phyloP scores from a whole-genome alignment of 2,797 vertebrate genomes.

The Sebastes baramenuke region DNA sequence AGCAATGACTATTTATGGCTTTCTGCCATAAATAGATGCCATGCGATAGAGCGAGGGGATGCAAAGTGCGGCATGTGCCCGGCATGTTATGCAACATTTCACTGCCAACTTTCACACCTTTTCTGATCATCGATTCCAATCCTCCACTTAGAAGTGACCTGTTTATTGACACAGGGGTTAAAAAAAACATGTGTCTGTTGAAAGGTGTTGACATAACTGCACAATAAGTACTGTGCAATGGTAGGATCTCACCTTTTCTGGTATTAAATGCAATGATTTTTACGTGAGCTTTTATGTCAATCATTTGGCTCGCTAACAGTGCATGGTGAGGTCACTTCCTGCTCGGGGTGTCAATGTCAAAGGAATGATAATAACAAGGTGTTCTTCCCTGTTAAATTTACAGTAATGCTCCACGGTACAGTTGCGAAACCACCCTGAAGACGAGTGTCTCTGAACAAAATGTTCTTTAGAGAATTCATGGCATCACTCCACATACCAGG shows the following conservation, averaged over 20 bases:
- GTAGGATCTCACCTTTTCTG: background rate
- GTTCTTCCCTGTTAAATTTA: constrained; percentile 19
- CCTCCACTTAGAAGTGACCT: background rate
- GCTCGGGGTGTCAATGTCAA: background rate
- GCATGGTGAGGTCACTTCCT: background rate
- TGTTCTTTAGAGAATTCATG: constrained; percentile 9
- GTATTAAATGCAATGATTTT: background rate
- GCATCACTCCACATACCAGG: background rate
- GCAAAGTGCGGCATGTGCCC: background rate
- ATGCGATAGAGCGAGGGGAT: constrained; percentile 16
- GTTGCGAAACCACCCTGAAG: background rate
- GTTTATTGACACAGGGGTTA: background rate
- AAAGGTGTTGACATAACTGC: background rate
- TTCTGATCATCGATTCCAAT: background rate
- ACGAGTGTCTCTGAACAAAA: background rate
- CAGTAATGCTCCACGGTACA: background rate
- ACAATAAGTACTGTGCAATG: background rate
- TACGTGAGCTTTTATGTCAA: background rate
- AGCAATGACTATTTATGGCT: background rate
- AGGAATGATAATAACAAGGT: background rate
- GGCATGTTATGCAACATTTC: background rate
- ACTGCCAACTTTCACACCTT: background rate
- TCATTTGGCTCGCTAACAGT: background rate
- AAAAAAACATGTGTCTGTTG: background rate
- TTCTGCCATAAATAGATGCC: constrained; percentile 44